Evolutionary conservation across 1,140 invertebrate species (phyloP).

Genomic region (Chlorops oryzae): DNA sequence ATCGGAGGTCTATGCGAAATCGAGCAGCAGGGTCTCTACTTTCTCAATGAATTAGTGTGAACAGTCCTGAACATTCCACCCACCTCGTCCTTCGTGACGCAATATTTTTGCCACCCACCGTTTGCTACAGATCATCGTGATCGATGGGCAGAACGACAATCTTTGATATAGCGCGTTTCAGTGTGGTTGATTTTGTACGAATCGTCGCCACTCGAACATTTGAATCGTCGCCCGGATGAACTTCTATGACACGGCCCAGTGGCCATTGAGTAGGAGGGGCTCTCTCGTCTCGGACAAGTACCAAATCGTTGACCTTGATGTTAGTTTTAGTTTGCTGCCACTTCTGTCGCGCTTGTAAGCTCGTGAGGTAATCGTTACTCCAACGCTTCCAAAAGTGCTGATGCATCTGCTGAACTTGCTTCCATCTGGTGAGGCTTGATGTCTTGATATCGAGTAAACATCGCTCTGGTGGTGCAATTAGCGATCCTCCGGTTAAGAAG

Average conservation of each 20-base stretch:
- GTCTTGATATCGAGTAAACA: neutral
- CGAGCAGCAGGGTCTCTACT: too few relatives aligned
- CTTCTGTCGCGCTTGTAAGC: constrained; percentile 27
- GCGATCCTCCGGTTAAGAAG: constrained; percentile 2
- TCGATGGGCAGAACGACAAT: neutral
- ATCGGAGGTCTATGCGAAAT: too few relatives aligned
- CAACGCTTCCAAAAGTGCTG: constrained; percentile 27
- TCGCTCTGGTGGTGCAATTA: neutral
- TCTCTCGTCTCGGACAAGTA: constrained; percentile 36
- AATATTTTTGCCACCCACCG: too few relatives aligned
- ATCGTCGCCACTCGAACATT: too few relatives aligned
- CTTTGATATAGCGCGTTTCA: neutral
- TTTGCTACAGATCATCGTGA: neutral
- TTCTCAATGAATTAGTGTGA: too few relatives aligned
- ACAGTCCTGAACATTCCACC: too few relatives aligned
- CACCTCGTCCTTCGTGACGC: too few relatives aligned
- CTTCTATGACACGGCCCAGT: neutral
- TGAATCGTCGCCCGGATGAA: neutral
- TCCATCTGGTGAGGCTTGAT: neutral
- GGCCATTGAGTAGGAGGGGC: constrained; percentile 34
- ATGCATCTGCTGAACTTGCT: neutral
- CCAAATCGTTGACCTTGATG: constrained; percentile 29
- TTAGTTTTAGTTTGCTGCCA: constrained; percentile 20
- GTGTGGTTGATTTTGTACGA: too few relatives aligned
- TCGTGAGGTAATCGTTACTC: constrained; percentile 22